A percentile compares a stretch with the other conserved stretches of the same genome.
These are phyloP conservation scores for Hyles lineata DNA, from an alignment of 2,888 invertebrate species.

Conservation along the genomic window DNA sequence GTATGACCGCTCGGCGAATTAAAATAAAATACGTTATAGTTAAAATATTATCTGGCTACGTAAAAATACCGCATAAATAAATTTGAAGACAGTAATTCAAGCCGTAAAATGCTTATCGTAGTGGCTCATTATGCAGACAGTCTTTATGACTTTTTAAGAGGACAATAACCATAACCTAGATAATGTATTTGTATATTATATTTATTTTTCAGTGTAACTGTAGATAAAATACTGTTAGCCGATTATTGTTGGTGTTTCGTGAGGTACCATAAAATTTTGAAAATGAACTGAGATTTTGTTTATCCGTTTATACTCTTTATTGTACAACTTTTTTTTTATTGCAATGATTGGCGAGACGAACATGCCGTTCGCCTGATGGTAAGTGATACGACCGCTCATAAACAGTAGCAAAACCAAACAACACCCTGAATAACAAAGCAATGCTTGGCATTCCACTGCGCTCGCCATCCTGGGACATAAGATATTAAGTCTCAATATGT, in stretches of 20 bases:
- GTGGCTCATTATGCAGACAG: not conserved
- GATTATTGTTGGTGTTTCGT: not conserved
- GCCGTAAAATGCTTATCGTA: conserved; percentile 14
- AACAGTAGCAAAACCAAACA: too few relatives aligned
- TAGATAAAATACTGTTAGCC: conserved; percentile 8
- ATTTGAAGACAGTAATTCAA: not conserved
- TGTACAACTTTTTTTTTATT: too few relatives aligned
- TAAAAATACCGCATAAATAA: not conserved
- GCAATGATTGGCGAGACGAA: too few relatives aligned
- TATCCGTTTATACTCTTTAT: too few relatives aligned
- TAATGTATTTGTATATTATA: conserved; percentile 37
- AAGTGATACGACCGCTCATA: too few relatives aligned
- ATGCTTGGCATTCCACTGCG: too few relatives aligned
- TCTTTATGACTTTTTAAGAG: conserved; percentile 13
- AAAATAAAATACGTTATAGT: not conserved
- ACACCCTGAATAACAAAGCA: too few relatives aligned
- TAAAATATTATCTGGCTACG: not conserved
- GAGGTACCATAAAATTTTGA: not conserved
- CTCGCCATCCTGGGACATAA: too few relatives aligned
- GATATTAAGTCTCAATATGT: too few relatives aligned
- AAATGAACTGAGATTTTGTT: not conserved
- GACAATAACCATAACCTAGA: conserved; percentile 9
- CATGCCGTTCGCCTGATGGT: too few relatives aligned
- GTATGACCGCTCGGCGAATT: too few relatives aligned
- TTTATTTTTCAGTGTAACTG: conserved; percentile 43